Evolutionary conservation across 2,113 vertebrate genomes (phyloP), one percentile per base, ranked within the genome.

Genomic region (Dolichotis patagonum): DNA sequence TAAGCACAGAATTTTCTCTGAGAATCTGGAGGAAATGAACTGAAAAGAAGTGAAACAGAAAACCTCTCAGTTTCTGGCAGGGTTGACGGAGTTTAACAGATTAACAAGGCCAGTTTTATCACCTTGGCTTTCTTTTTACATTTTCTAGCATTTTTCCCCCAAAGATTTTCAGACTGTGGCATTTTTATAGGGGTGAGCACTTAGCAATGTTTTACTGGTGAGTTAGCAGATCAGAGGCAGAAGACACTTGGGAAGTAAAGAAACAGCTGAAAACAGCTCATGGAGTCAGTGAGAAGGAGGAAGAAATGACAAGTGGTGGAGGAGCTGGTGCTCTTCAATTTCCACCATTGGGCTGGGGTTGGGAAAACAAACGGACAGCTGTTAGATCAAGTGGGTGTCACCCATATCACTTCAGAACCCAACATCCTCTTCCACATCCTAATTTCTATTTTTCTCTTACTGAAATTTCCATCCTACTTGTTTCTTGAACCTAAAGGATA

Each of bases 21-120:
- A 83, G 32, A 73, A 65, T 94, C 78, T 91, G 58, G 46, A 54
- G 73, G 62, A 95, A 93, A 67, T 52, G 65, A 83, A 13, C 89
- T 24, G 41, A 90, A 88, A 85, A 88, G 77, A 83, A 69, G 54
- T 30, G n/a, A 90, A 90, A 65, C 46, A 80, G n/a, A 84, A 63
- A 89, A 75, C 52, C 35, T 41, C 8, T 81, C 46, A 1, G 17
- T 80, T n/a, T 26, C 54, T 58, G 58, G 32, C 81, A 41, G 13
- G 11, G 60, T 52, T 60, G 60, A 46, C 26, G 46, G 60, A 67
- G n/a, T 69, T 54, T 19, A 67, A 49, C 63, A 63, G 35, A 52
- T 26, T 83, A 77, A 58, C 30, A 41, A 91, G 43, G 28, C 12
- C 54, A 43, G 12, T 84, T 83, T 52, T 54, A 62, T 60, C n/a